Percentiles rank a stretch among this genome's conserved stretches.
These are phyloP conservation scores for Anhinga rufa DNA, from an alignment of 2,113 vertebrate species.

Conservation along the genomic window DNA sequence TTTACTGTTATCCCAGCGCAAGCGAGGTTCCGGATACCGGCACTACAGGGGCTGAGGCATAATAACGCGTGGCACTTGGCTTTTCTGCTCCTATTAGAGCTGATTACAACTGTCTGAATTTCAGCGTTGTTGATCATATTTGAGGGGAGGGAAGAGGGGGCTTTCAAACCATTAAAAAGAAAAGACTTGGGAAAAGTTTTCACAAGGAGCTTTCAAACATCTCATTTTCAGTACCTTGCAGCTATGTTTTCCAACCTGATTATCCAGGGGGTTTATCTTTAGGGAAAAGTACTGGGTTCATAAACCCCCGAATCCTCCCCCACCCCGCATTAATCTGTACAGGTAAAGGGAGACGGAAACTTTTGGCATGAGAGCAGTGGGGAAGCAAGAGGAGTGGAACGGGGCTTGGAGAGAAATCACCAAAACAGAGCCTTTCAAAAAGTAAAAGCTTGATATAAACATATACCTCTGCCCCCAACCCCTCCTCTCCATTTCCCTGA, in stretches of 20 bases:
- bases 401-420: background rate
- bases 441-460: background rate
- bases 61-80: constrained; percentile 41
- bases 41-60: constrained; percentile 52
- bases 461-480: background rate
- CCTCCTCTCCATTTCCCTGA: background rate
- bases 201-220: background rate
- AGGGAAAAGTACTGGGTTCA: background rate
- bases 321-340: background rate
- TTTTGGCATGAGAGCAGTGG: background rate
- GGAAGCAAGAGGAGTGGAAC: background rate
- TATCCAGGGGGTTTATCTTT: background rate
- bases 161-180: background rate
- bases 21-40: constrained; percentile 62
- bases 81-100: constrained; percentile 59
- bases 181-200: background rate
- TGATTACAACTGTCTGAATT: constrained; percentile 52
- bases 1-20: constrained; percentile 52
- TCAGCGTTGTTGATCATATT: background rate
- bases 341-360: background rate
- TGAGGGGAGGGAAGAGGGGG: background rate
- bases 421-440: background rate
- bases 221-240: background rate
- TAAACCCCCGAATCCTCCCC: background rate
- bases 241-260: background rate